Evolutionary conservation across 2,888 invertebrate genomes (phyloP).

Genomic region (Hermodice carunculata): DNA sequence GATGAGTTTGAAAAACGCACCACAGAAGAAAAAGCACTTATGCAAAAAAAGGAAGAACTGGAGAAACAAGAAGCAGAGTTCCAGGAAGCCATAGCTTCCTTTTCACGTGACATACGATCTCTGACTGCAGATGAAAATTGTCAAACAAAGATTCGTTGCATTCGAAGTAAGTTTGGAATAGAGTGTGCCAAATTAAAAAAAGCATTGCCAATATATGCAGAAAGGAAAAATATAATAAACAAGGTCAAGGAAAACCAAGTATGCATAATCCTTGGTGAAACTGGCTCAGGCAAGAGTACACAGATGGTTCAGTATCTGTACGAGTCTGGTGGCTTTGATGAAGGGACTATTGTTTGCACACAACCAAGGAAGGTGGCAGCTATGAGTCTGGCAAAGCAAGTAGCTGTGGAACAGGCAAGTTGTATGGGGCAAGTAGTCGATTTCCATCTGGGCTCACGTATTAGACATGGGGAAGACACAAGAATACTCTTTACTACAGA

Average conservation of each 20-base stretch:
- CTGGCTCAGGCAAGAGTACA: conserved; percentile 70
- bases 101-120: neutral
- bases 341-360: conserved; percentile 63
- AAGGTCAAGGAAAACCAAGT: conserved; percentile 54
- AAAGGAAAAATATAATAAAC: conserved; percentile 49
- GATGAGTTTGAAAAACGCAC: neutral
- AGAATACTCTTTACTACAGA: conserved; percentile 66
- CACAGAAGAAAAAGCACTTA: conserved; percentile 24
- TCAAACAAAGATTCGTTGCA: neutral
- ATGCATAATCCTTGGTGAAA: conserved; percentile 64
- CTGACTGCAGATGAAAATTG: neutral
- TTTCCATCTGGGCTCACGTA: conserved; percentile 58
- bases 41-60: conserved; percentile 47
- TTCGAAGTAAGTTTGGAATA: conserved; percentile 44
- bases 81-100: conserved; percentile 18
- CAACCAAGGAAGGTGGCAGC: conserved; percentile 70
- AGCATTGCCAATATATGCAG: conserved; percentile 63
- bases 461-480: conserved; percentile 43
- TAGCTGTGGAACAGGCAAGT: conserved; percentile 59
- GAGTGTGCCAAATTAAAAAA: conserved; percentile 48
- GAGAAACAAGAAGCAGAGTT: conserved; percentile 46
- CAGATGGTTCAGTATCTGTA: conserved; percentile 67
- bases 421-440: conserved; percentile 58
- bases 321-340: conserved; percentile 49
- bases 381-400: conserved; percentile 62